Base-by-base conservation (phyloP, 2,113 vertebrate species). In the Aythya baeri region DNA sequence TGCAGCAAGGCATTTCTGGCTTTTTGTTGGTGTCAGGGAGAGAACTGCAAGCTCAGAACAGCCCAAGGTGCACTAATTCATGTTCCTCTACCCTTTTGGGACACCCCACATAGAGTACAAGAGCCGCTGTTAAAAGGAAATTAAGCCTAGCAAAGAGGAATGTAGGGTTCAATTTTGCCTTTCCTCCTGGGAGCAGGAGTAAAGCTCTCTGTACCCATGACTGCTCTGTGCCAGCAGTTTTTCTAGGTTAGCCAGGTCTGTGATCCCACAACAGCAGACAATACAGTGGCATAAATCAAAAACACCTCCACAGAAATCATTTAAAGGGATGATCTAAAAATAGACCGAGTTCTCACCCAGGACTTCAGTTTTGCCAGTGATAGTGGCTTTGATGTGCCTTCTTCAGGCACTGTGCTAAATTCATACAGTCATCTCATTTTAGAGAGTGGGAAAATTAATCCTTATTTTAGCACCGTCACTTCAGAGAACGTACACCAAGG, bases 361-460 rank as follows among this genome's bases (percentile, higher is more conserved):
- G 55, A 34, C 32, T 68, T 82, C 62, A 36, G 46, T 90, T 93
- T 83, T 86, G 36, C 52, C 62, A 58, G 54, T 61, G 74, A 61
- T 67, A 32, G 74, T 70, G 50, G 62, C 71, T 96, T 92, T 80
- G 52, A 87, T 63, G 38, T n/a, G 50, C 14, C 76, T 86, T 93
- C 74, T 71, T 87, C 75, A 95, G 88, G 76, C 4, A 1, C 34
- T 52, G 67, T 49, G 57, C 88, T 96, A 93, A 93, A 96, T 96
- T 93, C 85, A 93, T 88, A 66, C 29, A 74, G 70, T 32, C 68
- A 65, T 74, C 83, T 88, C 74, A 73, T 91, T 94, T 88, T 84
- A 76, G 88, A 73, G 54, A 95, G 61, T 83, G 44, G 63, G 78
- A 74, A 84, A 95, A 96, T 86, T 94, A 94, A 92, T 96, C 26